Conservation (phyloP, 2,888 invertebrate genomes). For the Catocala nupta region DNA sequence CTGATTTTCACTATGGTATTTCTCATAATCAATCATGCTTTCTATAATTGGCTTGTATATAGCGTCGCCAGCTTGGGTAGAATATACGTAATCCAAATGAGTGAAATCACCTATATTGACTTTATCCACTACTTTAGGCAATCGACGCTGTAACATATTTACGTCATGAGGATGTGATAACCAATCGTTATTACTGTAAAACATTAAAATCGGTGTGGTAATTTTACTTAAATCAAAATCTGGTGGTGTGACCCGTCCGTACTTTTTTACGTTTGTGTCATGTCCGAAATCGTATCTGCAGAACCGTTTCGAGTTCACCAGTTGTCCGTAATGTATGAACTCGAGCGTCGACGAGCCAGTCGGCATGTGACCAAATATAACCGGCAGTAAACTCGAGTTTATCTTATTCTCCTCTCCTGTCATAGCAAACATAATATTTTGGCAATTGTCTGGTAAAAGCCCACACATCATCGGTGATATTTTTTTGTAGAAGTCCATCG, state of each 20-base stretch:
- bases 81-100: slow-evolving; percentile 90
- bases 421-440: slow-evolving; percentile 59
- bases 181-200: slow-evolving; percentile 72
- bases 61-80: slow-evolving; percentile 81
- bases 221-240: slow-evolving; percentile 68
- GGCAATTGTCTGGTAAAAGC: slow-evolving; percentile 58
- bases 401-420: slow-evolving; percentile 63
- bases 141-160: slow-evolving; percentile 59
- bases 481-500: slow-evolving; percentile 60
- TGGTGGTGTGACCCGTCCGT: slow-evolving; percentile 73
- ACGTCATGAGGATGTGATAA: slow-evolving; percentile 86
- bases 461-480: slow-evolving; percentile 62
- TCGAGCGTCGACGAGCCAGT: slow-evolving; percentile 85
- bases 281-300: slow-evolving; percentile 69
- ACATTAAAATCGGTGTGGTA: slow-evolving; percentile 65
- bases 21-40: too few species aligned
- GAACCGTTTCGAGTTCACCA: slow-evolving; percentile 68
- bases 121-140: slow-evolving; percentile 84
- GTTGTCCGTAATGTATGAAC: slow-evolving; percentile 78
- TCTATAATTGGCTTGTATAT: slow-evolving; percentile 81
- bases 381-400: slow-evolving; percentile 84
- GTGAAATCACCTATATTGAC: slow-evolving; percentile 86
- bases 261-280: slow-evolving; percentile 66
- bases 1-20: too few species aligned
- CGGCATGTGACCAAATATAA: slow-evolving; percentile 88